Base-by-base conservation (phyloP, 2,888 invertebrate species). In the Aelia acuminata region DNA sequence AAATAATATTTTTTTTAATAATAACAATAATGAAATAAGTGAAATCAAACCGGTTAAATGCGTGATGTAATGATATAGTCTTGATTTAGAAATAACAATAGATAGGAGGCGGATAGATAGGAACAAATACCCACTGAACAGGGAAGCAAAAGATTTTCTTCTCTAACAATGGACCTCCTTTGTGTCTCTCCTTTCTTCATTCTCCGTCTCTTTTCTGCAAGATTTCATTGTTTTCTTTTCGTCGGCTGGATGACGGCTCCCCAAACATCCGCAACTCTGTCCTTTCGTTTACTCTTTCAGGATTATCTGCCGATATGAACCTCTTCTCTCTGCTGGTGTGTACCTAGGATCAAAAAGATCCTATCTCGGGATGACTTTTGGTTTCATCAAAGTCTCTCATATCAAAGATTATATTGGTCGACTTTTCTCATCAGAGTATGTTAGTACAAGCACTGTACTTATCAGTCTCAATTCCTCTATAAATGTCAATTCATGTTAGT, bases 71-170 rank as follows among this genome's bases (percentile, higher is more conserved):
- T 53, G 53, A n/a, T 26, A 53, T 5, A 31, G 15, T 26, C 31
- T 31, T 35, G 63, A 31, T 35, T 70, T 70, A 70, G 63, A 35
- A 18, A 10, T 20, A 4, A 70, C 63, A 70, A 70, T 70, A 35
- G 63, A 35, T 18, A 70, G 31, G 35, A 35, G 15, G 26, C 18
- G 63, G 63, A 70, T 70, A 35, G 31, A 35, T 70, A 31, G 63
- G 63, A 70, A 70, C 63, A 70, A 70, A 70, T 70, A 70, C 63
- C 63, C 63, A 70, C 63, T 70, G 63, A 70, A n/a, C 31, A 35
- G 63, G 63, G 35, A 70, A 70, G 63, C 18, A 70, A 70, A 70
- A 70, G 63, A 70, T 70, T 70, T 70, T 20, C 63, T 35, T 3
- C 35, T 7, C 35, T 70, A 70, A 70, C 63, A 70, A 70, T 70